These are phyloP conservation scores for Pteromalus puparum DNA, from an alignment of 1,140 invertebrate genomes.

Conservation along the genomic window DNA sequence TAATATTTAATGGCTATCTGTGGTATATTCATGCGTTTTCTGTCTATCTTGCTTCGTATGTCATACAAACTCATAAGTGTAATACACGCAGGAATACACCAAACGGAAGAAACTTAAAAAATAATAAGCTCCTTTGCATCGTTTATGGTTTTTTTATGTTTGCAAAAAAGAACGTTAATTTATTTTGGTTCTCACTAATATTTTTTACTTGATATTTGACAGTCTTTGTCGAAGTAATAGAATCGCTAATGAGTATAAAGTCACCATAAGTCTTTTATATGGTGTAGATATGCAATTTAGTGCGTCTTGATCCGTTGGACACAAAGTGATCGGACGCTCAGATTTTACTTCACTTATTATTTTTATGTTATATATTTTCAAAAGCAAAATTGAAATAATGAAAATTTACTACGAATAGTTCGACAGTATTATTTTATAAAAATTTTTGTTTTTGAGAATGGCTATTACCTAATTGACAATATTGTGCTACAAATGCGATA, in stretches of 20 bases:
- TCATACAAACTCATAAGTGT: constrained; percentile 51
- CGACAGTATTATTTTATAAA: constrained; percentile 18
- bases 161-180: background rate
- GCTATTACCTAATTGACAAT: constrained; percentile 33
- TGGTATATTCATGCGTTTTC: constrained; percentile 59
- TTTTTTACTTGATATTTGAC: constrained; percentile 15
- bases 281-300: background rate
- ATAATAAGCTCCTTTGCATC: constrained; percentile 9
- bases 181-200: background rate
- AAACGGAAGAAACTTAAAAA: constrained; percentile 26
- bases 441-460: constrained; percentile 20
- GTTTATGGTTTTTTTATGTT: constrained; percentile 14
- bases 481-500: constrained; percentile 31
- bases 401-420: background rate
- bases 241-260: background rate
- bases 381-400: background rate
- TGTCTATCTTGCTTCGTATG: constrained; percentile 56
- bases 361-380: constrained; percentile 1
- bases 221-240: background rate
- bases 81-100: constrained; percentile 45
- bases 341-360: background rate
- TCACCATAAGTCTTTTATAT: background rate
- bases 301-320: background rate
- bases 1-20: constrained; percentile 63
- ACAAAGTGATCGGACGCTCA: background rate